A percentile compares a stretch with the other conserved stretches of the same genome.
phyloP scores from a whole-genome alignment of 1,140 invertebrate species.

The Drosophila bocqueti region DNA sequence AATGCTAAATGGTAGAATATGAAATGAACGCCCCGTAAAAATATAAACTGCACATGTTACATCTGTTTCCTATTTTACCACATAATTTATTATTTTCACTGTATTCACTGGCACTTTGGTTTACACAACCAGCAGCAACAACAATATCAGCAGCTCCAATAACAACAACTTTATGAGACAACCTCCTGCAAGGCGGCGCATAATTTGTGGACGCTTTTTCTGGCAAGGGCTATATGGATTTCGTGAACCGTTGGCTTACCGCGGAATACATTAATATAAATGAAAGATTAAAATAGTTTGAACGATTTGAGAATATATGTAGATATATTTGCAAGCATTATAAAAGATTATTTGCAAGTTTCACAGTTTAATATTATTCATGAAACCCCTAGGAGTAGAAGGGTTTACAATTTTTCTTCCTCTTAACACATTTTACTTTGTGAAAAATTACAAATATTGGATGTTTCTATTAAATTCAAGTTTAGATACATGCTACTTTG shows the following conservation, averaged over 20 bases:
- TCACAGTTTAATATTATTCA: neutral
- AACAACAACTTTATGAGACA: slow-evolving; percentile 23
- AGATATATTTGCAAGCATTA: neutral
- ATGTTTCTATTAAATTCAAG: no score
- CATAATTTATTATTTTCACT: slow-evolving; percentile 2
- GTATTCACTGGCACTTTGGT: slow-evolving; percentile 31
- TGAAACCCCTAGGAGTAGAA: no score
- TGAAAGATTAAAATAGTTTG: slow-evolving; percentile 12
- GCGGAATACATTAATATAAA: slow-evolving; percentile 24
- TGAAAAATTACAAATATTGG: no score
- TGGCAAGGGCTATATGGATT: slow-evolving; percentile 7
- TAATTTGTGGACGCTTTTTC: slow-evolving; percentile 32
- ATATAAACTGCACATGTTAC: neutral
- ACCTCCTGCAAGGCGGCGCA: slow-evolving; percentile 53
- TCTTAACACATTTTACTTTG: no score
- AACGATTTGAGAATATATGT: neutral
- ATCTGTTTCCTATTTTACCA: neutral
- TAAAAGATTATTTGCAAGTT: neutral
- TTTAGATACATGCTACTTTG: no score
- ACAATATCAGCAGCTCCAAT: slow-evolving; percentile 31
- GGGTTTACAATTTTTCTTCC: neutral
- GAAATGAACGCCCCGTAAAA: neutral
- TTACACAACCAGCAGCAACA: slow-evolving; percentile 30
- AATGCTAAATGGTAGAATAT: no score
- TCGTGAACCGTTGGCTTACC: neutral